Conservation (phyloP, 2,113 vertebrate species). For the Merops nubicus region DNA sequence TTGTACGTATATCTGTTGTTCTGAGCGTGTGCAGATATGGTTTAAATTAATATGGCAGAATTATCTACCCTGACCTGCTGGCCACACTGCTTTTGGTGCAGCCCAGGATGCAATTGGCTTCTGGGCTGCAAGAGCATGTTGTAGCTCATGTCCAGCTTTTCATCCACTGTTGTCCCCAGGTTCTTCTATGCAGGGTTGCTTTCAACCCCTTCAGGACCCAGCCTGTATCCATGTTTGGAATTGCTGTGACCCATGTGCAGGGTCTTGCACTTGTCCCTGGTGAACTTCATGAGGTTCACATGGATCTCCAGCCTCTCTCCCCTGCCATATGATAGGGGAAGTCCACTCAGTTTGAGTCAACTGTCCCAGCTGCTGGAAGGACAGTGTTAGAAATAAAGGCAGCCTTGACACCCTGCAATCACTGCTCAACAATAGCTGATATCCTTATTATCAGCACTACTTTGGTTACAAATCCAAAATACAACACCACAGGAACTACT, state of each 20-base stretch:
- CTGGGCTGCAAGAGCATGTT: not conserved
- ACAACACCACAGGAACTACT: rapidly evolving
- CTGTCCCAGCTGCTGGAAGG: not conserved
- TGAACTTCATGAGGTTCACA: not conserved
- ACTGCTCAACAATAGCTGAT: not conserved
- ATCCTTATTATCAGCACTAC: not conserved
- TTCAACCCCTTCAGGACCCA: not conserved
- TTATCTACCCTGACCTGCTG: not conserved
- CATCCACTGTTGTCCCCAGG: not conserved
- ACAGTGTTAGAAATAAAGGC: not conserved
- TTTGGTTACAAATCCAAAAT: not conserved
- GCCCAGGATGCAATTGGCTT: not conserved
- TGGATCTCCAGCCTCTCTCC: not conserved
- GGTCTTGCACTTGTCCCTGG: not conserved
- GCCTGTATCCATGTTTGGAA: not conserved
- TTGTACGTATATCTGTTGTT: not conserved
- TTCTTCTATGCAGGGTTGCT: not conserved
- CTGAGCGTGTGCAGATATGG: not conserved
- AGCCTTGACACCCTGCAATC: too few relatives aligned
- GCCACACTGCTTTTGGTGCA: not conserved
- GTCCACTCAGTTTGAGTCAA: not conserved
- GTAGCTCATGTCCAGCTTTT: not conserved
- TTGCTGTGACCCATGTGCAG: not conserved
- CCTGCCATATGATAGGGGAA: not conserved
- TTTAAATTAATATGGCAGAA: not conserved